Conservation (phyloP, 35 echinoderm and acorn worm genomes). For the Ophiothrix spiculata region DNA sequence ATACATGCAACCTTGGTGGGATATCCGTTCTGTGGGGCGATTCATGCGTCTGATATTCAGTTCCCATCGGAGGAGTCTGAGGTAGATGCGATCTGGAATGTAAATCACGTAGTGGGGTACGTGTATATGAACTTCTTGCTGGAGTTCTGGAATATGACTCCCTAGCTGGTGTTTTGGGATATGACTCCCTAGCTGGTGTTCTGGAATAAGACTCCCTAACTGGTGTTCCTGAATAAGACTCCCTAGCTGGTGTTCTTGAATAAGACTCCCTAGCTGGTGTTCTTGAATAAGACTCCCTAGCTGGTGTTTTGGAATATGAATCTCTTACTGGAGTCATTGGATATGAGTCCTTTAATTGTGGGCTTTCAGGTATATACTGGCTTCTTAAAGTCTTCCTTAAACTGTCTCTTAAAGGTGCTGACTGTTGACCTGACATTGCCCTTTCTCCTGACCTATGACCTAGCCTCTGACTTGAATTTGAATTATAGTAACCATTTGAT, state of each 20-base stretch:
- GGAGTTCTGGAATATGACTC: too few relatives aligned
- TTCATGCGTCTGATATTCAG: background rate
- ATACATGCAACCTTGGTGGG: background rate
- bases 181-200: too few relatives aligned
- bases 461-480: background rate
- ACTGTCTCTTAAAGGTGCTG: conserved; percentile 36
- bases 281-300: background rate
- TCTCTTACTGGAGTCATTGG: conserved; percentile 5
- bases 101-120: too few relatives aligned
- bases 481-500: background rate
- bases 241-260: conserved; percentile 15
- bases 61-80: too few relatives aligned
- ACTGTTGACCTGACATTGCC: background rate
- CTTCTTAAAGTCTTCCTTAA: conserved; percentile 45
- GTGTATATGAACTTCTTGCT: too few relatives aligned
- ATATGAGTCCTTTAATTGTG: background rate
- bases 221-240: too few relatives aligned
- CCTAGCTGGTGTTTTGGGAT: too few relatives aligned
- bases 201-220: too few relatives aligned
- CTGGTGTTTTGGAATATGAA: background rate
- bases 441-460: background rate
- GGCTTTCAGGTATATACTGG: conserved; percentile 37
- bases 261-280: background rate
- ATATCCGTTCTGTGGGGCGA: background rate
- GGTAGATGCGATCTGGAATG: too few relatives aligned